phyloP scores from a whole-genome alignment of 1,140 invertebrate species.

The Drosophila ficusphila region DNA sequence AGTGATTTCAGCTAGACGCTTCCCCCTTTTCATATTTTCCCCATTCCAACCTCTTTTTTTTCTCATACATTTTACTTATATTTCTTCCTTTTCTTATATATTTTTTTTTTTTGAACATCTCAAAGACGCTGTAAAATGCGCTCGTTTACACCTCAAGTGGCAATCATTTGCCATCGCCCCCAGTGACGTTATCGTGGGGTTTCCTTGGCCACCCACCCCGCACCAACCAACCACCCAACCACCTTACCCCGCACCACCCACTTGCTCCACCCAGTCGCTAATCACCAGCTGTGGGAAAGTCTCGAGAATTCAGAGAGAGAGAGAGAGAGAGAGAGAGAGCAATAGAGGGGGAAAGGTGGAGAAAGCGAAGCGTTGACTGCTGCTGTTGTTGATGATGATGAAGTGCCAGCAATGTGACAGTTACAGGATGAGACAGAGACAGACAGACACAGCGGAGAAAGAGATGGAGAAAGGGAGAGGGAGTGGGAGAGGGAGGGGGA shows the following conservation, averaged over 20 bases:
- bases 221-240: no score
- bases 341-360: no score
- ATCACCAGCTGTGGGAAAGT: slow-evolving; percentile 48
- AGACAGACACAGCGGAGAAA: slow-evolving; percentile 26
- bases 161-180: slow-evolving; percentile 72
- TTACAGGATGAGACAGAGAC: slow-evolving; percentile 60
- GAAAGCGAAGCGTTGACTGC: slow-evolving; percentile 32
- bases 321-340: slow-evolving; percentile 5
- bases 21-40: slow-evolving; percentile 1
- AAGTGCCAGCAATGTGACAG: slow-evolving; percentile 74
- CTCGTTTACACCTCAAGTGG: slow-evolving; percentile 80
- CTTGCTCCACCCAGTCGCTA: no score
- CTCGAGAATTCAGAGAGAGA: not conserved
- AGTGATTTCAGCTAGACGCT: slow-evolving; percentile 34
- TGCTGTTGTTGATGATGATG: slow-evolving; percentile 61
- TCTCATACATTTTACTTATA: not conserved
- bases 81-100: slow-evolving; percentile 6
- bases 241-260: not conserved
- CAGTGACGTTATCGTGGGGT: slow-evolving; percentile 60
- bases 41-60: no score
- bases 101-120: slow-evolving; percentile 42
- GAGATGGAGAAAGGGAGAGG: not conserved
- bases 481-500: not conserved
- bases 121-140: slow-evolving; percentile 72
- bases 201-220: slow-evolving; percentile 16